phyloP scores from a whole-genome alignment of 2,797 vertebrate species.

The Scolopax rusticola region DNA sequence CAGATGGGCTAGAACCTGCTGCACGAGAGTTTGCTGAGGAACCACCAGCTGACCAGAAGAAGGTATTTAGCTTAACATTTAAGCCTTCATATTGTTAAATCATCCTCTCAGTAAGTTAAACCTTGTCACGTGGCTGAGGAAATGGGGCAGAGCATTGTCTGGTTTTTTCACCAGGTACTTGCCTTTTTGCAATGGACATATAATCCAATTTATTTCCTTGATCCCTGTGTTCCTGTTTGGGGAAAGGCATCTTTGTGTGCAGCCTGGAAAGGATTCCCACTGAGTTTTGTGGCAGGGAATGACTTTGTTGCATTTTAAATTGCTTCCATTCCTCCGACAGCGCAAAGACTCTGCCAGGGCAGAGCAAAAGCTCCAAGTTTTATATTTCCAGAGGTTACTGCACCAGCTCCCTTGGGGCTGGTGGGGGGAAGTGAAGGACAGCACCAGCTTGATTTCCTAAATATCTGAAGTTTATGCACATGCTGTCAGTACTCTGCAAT shows the following conservation, averaged over 20 bases:
- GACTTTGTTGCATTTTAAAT: not conserved
- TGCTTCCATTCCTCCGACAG: not conserved
- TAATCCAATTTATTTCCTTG: not conserved
- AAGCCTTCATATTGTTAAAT: not conserved
- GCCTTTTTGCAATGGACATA: not conserved
- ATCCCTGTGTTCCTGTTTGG: not conserved
- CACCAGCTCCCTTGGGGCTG: not conserved
- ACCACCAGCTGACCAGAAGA: constrained; percentile 22
- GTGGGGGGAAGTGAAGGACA: not conserved
- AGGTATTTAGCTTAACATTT: constrained; percentile 24
- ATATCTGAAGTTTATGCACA: not conserved
- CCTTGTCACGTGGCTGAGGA: not conserved
- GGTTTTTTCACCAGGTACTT: not conserved
- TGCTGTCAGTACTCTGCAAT: not conserved
- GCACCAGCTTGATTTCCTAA: not conserved
- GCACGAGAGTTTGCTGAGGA: constrained; percentile 21
- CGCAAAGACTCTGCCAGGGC: not conserved
- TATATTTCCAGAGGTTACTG: not conserved
- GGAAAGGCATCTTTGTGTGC: not conserved
- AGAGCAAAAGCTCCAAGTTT: not conserved
- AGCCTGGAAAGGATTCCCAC: not conserved
- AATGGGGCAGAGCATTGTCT: not conserved
- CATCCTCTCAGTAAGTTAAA: not conserved
- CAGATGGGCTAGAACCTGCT: not conserved
- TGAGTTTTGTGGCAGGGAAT: not conserved